phyloP scores from a whole-genome alignment of 2,113 vertebrate species.

The Corythoichthys haematopterus region DNA sequence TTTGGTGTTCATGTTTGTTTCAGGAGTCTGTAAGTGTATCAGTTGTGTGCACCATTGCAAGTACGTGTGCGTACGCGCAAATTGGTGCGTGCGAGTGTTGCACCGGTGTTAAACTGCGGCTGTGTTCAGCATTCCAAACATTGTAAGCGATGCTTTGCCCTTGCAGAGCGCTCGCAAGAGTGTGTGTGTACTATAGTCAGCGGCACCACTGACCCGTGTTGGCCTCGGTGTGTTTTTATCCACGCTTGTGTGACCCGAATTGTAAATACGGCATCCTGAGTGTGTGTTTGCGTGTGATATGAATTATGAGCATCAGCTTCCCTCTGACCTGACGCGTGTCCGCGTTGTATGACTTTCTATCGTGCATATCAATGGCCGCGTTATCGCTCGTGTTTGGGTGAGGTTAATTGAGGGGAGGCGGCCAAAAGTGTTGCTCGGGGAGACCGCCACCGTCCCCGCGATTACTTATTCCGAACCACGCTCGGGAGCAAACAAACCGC shows the following conservation, averaged over 20 bases:
- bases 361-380: constrained; percentile 56
- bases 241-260: constrained; percentile 61
- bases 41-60: neutral
- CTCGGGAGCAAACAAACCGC: constrained; percentile 27
- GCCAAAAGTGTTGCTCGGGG: constrained; percentile 51
- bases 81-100: constrained; percentile 6
- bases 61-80: neutral
- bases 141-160: constrained; percentile 43
- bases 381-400: constrained; percentile 36
- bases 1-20: neutral
- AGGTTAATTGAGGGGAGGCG: constrained; percentile 70
- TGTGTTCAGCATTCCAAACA: constrained; percentile 39
- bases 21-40: constrained; percentile 14
- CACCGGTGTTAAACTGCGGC: constrained; percentile 5
- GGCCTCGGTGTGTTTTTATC: constrained; percentile 57
- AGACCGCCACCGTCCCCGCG: constrained; percentile 25
- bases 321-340: constrained; percentile 40
- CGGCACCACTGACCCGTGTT: constrained; percentile 55
- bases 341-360: constrained; percentile 40
- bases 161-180: constrained; percentile 25
- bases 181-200: constrained; percentile 2
- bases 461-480: constrained; percentile 47
- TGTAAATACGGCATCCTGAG: constrained; percentile 58
- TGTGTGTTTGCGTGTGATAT: constrained; percentile 30
- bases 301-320: constrained; percentile 57